A percentile compares a stretch with the other conserved stretches of the same genome.
Evolutionary conservation across 1,140 invertebrate genomes (phyloP).

Genomic region (Ptiloglossa arizonensis): DNA sequence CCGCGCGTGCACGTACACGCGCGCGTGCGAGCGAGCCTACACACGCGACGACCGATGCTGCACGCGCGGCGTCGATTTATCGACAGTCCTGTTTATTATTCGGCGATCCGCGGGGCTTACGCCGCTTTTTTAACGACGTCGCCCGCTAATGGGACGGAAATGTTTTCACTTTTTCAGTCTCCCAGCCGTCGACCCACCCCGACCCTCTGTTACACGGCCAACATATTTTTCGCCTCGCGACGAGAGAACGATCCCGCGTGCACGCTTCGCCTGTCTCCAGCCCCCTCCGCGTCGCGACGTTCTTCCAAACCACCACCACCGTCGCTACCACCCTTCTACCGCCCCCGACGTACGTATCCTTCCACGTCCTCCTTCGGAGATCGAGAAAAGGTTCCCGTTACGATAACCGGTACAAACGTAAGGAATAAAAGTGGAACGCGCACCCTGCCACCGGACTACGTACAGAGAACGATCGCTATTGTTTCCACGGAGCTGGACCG

Average conservation of each 20-base stretch:
- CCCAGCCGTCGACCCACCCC: not conserved
- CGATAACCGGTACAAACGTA: too few relatives aligned
- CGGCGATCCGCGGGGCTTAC: not conserved
- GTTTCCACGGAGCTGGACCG: conserved; percentile 49
- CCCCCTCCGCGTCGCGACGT: not conserved
- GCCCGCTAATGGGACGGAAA: conserved; percentile 22
- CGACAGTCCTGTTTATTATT: conserved; percentile 31
- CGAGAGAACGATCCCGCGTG: not conserved
- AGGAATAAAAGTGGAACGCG: conserved; percentile 43
- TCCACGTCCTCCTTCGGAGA: too few relatives aligned
- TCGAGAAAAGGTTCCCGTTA: too few relatives aligned
- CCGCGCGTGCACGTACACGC: not conserved
- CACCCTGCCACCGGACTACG: conserved; percentile 26
- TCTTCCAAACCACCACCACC: too few relatives aligned
- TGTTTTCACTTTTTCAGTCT: not conserved
- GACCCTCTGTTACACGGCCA: not conserved
- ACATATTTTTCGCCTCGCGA: not conserved
- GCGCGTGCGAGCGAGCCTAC: too few relatives aligned
- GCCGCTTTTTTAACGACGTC: not conserved
- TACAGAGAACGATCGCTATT: conserved; percentile 56
- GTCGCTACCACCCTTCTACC: too few relatives aligned
- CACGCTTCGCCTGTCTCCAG: not conserved
- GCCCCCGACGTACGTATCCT: too few relatives aligned
- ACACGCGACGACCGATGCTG: not conserved
- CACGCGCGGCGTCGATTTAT: conserved; percentile 43